phyloP scores from a whole-genome alignment of 2,797 vertebrate species.

The Gephyroberyx darwinii region DNA sequence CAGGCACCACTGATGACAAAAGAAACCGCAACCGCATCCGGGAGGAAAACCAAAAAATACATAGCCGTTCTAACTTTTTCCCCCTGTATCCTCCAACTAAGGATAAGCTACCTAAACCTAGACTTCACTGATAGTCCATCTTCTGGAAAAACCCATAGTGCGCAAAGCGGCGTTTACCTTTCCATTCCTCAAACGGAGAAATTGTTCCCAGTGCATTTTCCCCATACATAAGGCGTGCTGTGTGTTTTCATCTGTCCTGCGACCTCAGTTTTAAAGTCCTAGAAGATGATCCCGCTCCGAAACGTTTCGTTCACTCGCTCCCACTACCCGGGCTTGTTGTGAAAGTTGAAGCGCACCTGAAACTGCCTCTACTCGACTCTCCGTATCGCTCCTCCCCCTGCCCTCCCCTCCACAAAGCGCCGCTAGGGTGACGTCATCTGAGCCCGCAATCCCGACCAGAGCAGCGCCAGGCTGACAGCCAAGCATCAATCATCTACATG shows the following conservation, averaged over 20 bases:
- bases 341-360: slow-evolving; percentile 77
- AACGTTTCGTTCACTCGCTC: not conserved
- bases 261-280: not conserved
- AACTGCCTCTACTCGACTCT: slow-evolving; percentile 28
- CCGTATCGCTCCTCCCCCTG: slow-evolving; percentile 48
- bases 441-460: slow-evolving; percentile 24
- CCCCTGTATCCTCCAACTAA: not conserved
- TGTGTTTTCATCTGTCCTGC: slow-evolving; percentile 43
- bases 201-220: slow-evolving; percentile 83
- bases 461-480: slow-evolving; percentile 18
- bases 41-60: not conserved
- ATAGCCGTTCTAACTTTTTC: not conserved
- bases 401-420: slow-evolving; percentile 3
- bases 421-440: slow-evolving; percentile 70
- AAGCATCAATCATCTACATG: slow-evolving; percentile 32
- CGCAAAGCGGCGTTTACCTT: slow-evolving; percentile 74
- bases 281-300: not conserved
- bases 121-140: fast-evolving
- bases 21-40: slow-evolving; percentile 24
- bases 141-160: not conserved
- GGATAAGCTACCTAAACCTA: not conserved
- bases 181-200: slow-evolving; percentile 75
- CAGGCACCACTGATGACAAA: slow-evolving; percentile 30
- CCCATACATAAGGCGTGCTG: not conserved
- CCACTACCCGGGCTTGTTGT: slow-evolving; percentile 61